A percentile compares a stretch with the other conserved stretches of the same genome.
These are phyloP conservation scores for Dysmachus trigonus DNA, from an alignment of 2,888 invertebrate genomes.

Conservation along the genomic window DNA sequence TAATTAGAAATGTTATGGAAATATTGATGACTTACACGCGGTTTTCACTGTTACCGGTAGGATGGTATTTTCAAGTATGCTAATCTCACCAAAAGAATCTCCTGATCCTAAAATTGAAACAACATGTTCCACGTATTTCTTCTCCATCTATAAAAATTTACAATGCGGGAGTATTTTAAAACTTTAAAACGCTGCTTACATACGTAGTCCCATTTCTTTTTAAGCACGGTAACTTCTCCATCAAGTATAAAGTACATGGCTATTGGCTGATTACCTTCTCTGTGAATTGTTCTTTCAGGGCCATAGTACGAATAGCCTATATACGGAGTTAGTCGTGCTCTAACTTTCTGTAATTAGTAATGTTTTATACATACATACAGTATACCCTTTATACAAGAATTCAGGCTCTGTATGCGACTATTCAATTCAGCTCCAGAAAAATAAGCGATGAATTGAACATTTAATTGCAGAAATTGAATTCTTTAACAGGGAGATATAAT, in stretches of 20 bases:
- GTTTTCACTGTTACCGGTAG: slow-evolving; percentile 72
- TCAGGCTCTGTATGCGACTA: too few relatives aligned
- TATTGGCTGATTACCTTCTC: slow-evolving; percentile 69
- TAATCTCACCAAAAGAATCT: slow-evolving; percentile 74
- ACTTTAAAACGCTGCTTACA: slow-evolving; percentile 4
- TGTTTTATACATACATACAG: not conserved
- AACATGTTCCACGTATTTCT: not conserved
- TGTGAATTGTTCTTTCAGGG: slow-evolving; percentile 70
- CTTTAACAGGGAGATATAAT: too few relatives aligned
- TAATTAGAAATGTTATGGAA: not conserved
- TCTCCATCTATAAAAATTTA: not conserved
- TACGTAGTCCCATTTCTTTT: slow-evolving; percentile 57
- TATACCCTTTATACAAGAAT: too few relatives aligned
- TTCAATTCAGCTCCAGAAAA: too few relatives aligned
- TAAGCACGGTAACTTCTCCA: slow-evolving; percentile 66
- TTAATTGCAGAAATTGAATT: too few relatives aligned
- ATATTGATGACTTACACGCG: slow-evolving; percentile 62
- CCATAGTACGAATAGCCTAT: slow-evolving; percentile 71
- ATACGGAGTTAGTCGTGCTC: slow-evolving; percentile 70
- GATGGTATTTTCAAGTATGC: slow-evolving; percentile 70
- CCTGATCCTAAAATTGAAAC: slow-evolving; percentile 68
- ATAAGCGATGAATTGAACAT: too few relatives aligned
- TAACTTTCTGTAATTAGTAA: slow-evolving; percentile 59
- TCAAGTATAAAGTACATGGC: slow-evolving; percentile 73
- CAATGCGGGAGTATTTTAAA: not conserved